Base-by-base conservation (phyloP, 2,797 vertebrate species). In the Sus cebifrons region DNA sequence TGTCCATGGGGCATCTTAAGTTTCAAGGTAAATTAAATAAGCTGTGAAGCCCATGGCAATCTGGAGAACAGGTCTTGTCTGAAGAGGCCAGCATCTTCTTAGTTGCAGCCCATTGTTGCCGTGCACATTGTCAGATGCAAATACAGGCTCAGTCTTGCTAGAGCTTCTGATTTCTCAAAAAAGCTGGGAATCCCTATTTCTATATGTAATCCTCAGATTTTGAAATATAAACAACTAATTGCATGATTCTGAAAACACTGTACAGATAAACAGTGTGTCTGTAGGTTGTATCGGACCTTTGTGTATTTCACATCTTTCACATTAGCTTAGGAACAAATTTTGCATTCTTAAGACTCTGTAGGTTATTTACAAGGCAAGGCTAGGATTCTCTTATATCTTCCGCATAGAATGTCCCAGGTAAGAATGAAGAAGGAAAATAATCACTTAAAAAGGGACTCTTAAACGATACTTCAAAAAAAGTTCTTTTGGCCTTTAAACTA, bases 381-480 rank as follows among this genome's bases (percentile, higher is more conserved):
- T 49, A 58, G n/a, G 8, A 36, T 44, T 86, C 15, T 84, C 44
- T 67, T 68, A 27, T 32, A 10, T 44, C 25, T 85, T 62, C 6
- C 25, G 64, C 56, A 36, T 3, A 44, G 29, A 49, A 32, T 25
- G n/a, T 25, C 13, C 10, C 36, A 79, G 56, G 12, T 77, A 82
- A 89, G 49, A 94, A 40, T 58, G 44, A 92, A 93, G 62, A 90
- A 54, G 52, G 58, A 25, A 56, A 67, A 29, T 14, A 65, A 65
- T 79, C 60, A 49, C 32, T n/a, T 56, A 67, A 74, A 74, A 84
- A 74, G 44, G 36, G 12, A 70, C 73, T 78, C 83, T 44, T 14
- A 75, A 78, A 70, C 67, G 6, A 60, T 2, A 17, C 21, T 87
- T 52, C 21, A 4, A 58, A 81, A 25, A 67, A 18, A 36, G 23